Base-by-base conservation (phyloP, 2,797 vertebrate species). In the Nannoperca australis region DNA sequence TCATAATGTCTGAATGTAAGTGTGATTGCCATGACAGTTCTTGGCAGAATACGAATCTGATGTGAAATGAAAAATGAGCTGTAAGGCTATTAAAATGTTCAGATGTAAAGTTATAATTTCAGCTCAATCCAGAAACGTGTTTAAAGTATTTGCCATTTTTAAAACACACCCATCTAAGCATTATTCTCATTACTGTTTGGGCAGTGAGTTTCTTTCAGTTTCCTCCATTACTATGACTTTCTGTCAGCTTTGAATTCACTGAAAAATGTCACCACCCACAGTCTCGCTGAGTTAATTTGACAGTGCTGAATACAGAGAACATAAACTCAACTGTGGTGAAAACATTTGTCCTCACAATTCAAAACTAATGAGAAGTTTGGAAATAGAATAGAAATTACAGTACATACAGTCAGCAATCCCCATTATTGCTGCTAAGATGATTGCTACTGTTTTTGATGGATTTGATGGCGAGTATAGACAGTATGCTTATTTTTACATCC, bases 161-260 rank as follows among this genome's bases (percentile, higher is more conserved):
- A 15, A 58, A 45, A 64, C 22, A 53, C 60, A 55, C 8, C 38
- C 24, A 51, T 69, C 44, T 5, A 14, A 76, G 40, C 22, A 22
- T 56, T 66, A 56, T 81, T 83, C 72, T 79, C 63, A 83, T 65
- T 78, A 77, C 60, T 50, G 58, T 76, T 80, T 54, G 73, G 54
- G 60, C 42, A 71, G 59, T 32, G 40, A 62, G 30, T 22, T 76
- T 34, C 32, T 77, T 75, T 69, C 53, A 72, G n/a, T 69, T 55
- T 63, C 72, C 62, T 81, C 62, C 50, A 81, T 83, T 78, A 47
- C 63, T 56, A 56, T 82, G 76, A 85, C 69, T 80, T 75, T 78
- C 78, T 90, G 81, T 91, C 82, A 84, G 79, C 86, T 89, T 88
- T 88, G 80, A 91, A 87, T 80, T 89, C 62, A 24, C 71, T 34